These are phyloP conservation scores for Apostichopus japonicus DNA, from an alignment of 35 echinoderm and acorn worm genomes.

Conservation along the genomic window DNA sequence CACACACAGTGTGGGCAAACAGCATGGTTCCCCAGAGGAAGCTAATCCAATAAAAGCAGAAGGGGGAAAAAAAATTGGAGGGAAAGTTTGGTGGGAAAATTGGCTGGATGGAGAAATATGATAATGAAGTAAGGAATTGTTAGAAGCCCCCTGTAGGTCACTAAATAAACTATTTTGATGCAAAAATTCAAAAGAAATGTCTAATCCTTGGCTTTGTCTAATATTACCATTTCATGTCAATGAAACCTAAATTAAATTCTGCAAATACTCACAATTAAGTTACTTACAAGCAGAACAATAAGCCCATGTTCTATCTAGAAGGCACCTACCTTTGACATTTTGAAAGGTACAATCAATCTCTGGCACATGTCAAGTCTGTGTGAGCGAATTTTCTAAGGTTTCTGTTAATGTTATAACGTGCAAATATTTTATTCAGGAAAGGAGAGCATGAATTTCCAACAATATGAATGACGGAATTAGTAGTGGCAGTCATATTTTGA, in stretches of 20 bases:
- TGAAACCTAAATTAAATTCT: slow-evolving; percentile 12
- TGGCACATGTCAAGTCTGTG: too few species aligned
- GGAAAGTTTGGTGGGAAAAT: slow-evolving; percentile 63
- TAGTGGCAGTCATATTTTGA: too few species aligned
- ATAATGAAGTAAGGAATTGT: slow-evolving; percentile 41
- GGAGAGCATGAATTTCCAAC: too few species aligned
- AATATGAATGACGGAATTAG: too few species aligned
- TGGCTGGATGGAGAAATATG: slow-evolving; percentile 52
- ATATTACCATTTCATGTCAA: neutral
- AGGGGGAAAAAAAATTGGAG: slow-evolving; percentile 24
- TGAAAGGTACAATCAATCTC: too few species aligned
- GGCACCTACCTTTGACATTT: too few species aligned
- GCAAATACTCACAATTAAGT: neutral
- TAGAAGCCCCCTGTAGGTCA: slow-evolving; percentile 55
- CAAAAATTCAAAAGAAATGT: neutral
- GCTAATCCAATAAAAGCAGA: slow-evolving; percentile 55
- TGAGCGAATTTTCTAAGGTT: too few species aligned
- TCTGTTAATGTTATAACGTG: too few species aligned
- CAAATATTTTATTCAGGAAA: too few species aligned
- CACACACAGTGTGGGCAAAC: slow-evolving; percentile 56
- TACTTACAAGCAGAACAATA: neutral
- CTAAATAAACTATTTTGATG: slow-evolving; percentile 37
- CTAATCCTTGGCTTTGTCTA: neutral
- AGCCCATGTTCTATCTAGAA: neutral
- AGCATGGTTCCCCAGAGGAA: slow-evolving; percentile 50